phyloP scores from a whole-genome alignment of 2,888 invertebrate species.

The Tinea semifulvella region DNA sequence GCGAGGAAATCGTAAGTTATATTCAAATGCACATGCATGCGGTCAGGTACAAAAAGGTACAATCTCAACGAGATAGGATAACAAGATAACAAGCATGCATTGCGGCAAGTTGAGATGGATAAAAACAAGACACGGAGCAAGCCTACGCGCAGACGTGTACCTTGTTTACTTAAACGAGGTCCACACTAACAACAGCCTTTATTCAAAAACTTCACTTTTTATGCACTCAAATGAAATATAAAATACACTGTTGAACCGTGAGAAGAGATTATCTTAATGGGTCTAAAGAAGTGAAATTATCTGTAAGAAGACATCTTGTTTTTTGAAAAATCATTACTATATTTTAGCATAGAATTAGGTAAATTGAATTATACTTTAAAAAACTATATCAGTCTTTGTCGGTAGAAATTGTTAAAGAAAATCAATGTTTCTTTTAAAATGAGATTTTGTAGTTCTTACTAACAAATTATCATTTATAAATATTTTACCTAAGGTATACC shows the following conservation, averaged over 20 bases:
- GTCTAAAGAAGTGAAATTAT: no score
- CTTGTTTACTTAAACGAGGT: slow-evolving; percentile 63
- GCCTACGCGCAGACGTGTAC: slow-evolving; percentile 52
- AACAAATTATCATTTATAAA: no score
- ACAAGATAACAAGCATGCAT: slow-evolving; percentile 62
- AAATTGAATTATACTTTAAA: no score
- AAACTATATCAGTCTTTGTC: no score
- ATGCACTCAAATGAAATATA: slow-evolving; percentile 13
- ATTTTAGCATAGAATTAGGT: no score
- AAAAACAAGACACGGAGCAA: slow-evolving; percentile 50
- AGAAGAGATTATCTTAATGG: neutral
- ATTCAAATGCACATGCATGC: slow-evolving; percentile 15
- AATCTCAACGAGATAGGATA: slow-evolving; percentile 61
- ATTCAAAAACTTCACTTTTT: slow-evolving; percentile 13
- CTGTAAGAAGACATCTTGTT: no score
- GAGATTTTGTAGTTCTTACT: no score
- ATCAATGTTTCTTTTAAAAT: no score
- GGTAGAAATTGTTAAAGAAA: no score
- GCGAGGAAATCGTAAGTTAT: slow-evolving; percentile 13
- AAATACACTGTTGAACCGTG: slow-evolving; percentile 2
- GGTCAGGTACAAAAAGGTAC: slow-evolving; percentile 45
- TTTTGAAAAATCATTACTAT: no score
- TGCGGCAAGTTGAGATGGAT: slow-evolving; percentile 52
- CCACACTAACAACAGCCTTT: slow-evolving; percentile 30
- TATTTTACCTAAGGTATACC: no score